Evolutionary conservation across 2,797 vertebrate species (phyloP).

Genomic region (Australoheros facetus): DNA sequence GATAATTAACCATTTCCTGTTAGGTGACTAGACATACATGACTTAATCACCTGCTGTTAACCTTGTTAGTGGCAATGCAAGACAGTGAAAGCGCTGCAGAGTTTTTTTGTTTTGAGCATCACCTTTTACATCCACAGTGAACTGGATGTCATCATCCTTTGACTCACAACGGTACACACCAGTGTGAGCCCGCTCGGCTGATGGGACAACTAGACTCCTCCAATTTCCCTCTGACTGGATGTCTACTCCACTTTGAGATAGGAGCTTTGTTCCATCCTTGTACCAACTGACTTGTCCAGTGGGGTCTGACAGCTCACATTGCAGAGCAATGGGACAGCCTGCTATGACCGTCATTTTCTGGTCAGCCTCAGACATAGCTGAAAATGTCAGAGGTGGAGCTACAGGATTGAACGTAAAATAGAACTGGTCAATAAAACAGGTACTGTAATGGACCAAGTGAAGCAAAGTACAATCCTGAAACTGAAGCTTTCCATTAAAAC

Average conservation of each 20-base stretch:
- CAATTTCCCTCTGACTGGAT: slow-evolving; percentile 79
- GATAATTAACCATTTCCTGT: neutral
- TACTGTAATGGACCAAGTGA: slow-evolving; percentile 13
- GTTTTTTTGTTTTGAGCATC: slow-evolving; percentile 56
- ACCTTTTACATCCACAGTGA: slow-evolving; percentile 87
- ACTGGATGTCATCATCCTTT: slow-evolving; percentile 80
- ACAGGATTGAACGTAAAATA: slow-evolving; percentile 70
- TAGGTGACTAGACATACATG: neutral
- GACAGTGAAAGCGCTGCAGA: slow-evolving; percentile 55
- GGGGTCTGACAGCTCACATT: slow-evolving; percentile 83
- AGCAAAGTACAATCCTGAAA: slow-evolving; percentile 32
- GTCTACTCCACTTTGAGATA: slow-evolving; percentile 68
- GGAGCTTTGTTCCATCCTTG: slow-evolving; percentile 82
- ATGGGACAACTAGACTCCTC: slow-evolving; percentile 78
- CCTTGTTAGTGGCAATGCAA: slow-evolving; percentile 70
- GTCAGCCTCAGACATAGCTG: slow-evolving; percentile 72
- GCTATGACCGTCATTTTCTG: slow-evolving; percentile 72
- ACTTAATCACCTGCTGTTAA: slow-evolving; percentile 30
- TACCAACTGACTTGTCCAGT: slow-evolving; percentile 81
- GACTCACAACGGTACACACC: slow-evolving; percentile 84
- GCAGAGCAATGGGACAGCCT: slow-evolving; percentile 80
- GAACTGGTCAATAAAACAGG: slow-evolving; percentile 45
- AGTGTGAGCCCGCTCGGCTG: slow-evolving; percentile 74
- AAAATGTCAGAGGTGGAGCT: slow-evolving; percentile 78
- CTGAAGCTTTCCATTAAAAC: neutral